Base-by-base conservation (phyloP, 1,140 invertebrate genomes). In the Drosophila santomea region DNA sequence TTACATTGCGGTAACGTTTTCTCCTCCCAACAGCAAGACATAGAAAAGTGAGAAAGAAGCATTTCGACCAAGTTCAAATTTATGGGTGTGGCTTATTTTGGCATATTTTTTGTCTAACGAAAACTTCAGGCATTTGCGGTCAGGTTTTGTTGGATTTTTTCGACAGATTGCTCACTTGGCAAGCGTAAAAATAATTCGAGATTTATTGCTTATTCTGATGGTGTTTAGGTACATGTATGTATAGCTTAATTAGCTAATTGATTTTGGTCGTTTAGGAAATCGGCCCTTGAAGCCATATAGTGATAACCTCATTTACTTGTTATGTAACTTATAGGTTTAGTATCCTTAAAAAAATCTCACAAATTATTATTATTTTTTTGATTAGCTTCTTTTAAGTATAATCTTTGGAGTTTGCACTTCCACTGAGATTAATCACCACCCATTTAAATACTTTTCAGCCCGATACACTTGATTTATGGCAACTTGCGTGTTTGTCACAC, bases 71-170 rank as follows among this genome's bases (percentile, higher is more conserved):
- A 80, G 75, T 80, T 67, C 4, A 44, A 51, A 83, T 83, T 83
- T 83, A 84, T 83, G 63, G 80, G 35, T 84, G 75, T 68, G 80
- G 80, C 52, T 73, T 57, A 71, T 62, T 83, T 82, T 82, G 80
- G 80, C 80, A 82, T 83, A 83, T 82, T 82, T 82, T 82, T 79
- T 73, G 69, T 66, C 69, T 57, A 51, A 69, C 55, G n/a, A 35
- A 60, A 82, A 82, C 75, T 83, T 83, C 64, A 59, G 75, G 66
- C 80, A 84, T 84, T 83, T 84, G 80, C 52, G 80, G 80, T 83
- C 48, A 45, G 38, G 39, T 52, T 62, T 63, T 55, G 50, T 47
- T 55, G 38, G 63, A 76, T 68, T 56, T 68, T 41, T 60, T 23
- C 23, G 20, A 61, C 55, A 55, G 74, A 77, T 51, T 69, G 58